A percentile compares a stretch with the other conserved stretches of the same genome.
These are phyloP conservation scores for Protonemura montana DNA, from an alignment of 2,888 invertebrate genomes.

Conservation along the genomic window DNA sequence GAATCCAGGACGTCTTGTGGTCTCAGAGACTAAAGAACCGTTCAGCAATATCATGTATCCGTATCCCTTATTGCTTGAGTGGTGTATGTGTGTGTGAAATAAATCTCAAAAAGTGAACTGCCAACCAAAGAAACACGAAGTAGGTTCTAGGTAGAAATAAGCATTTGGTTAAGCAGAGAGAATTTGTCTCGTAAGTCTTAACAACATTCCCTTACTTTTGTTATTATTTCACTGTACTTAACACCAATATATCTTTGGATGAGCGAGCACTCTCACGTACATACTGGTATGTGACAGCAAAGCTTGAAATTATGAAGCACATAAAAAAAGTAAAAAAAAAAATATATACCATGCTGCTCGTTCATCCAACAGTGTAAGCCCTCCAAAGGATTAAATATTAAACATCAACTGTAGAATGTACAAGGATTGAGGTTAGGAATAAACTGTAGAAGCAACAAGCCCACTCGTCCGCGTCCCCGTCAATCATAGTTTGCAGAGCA, in stretches of 20 bases:
- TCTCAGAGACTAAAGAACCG: not conserved
- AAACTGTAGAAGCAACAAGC: not conserved
- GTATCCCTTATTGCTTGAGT: not conserved
- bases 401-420: not conserved
- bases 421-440: not conserved
- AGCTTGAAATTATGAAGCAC: not conserved
- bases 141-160: not conserved
- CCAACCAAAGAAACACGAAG: not conserved
- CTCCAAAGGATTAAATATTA: not conserved
- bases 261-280: not conserved
- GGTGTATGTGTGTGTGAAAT: not conserved
- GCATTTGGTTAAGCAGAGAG: not conserved
- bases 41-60: not conserved
- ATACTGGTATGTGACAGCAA: not conserved
- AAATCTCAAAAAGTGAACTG: not conserved
- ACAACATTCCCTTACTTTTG: not conserved
- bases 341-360: not conserved
- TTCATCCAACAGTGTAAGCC: not conserved
- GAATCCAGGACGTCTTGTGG: not conserved
- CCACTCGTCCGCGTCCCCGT: not conserved
- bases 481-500: not conserved
- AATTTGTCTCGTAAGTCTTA: not conserved
- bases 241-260: not conserved
- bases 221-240: not conserved
- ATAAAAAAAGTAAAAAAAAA: not conserved